Percentiles rank a stretch among this genome's conserved stretches.
phyloP scores from a whole-genome alignment of 2,797 vertebrate species.

The Megaceryle alcyon region DNA sequence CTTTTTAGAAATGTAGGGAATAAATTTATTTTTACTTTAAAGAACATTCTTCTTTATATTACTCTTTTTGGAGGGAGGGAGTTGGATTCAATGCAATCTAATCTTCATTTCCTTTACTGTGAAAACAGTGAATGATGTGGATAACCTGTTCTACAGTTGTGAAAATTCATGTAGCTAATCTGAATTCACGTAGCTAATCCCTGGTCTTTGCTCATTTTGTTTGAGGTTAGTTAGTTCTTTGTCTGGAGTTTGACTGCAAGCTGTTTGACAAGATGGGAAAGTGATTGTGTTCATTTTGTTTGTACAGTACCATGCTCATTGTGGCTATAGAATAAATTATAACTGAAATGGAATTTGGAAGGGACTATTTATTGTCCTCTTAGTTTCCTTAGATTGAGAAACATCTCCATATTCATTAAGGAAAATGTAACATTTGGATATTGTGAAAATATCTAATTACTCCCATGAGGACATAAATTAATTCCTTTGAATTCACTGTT shows the following conservation, averaged over 20 bases:
- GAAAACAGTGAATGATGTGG: background rate
- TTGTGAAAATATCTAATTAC: background rate
- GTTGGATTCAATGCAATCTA: background rate
- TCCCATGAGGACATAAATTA: background rate
- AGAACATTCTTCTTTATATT: background rate
- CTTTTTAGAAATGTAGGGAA: background rate
- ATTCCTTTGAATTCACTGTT: background rate
- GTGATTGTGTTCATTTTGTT: background rate
- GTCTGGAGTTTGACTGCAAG: background rate
- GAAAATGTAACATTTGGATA: conserved; percentile 11
- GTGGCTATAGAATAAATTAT: conserved; percentile 28
- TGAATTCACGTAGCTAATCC: background rate
- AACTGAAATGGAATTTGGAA: conserved; percentile 12
- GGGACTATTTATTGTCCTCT: background rate
- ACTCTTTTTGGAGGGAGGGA: background rate
- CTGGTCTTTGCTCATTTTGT: background rate
- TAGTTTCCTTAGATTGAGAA: background rate
- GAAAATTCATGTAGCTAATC: background rate
- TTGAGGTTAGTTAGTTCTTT: background rate
- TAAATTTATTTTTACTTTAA: background rate
- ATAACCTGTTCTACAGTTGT: background rate
- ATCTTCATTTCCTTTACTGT: background rate
- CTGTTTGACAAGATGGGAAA: background rate
- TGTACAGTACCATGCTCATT: background rate
- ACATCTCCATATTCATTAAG: background rate